phyloP scores from a whole-genome alignment of 2,113 vertebrate species.

The Ivindomyrus marchei region DNA sequence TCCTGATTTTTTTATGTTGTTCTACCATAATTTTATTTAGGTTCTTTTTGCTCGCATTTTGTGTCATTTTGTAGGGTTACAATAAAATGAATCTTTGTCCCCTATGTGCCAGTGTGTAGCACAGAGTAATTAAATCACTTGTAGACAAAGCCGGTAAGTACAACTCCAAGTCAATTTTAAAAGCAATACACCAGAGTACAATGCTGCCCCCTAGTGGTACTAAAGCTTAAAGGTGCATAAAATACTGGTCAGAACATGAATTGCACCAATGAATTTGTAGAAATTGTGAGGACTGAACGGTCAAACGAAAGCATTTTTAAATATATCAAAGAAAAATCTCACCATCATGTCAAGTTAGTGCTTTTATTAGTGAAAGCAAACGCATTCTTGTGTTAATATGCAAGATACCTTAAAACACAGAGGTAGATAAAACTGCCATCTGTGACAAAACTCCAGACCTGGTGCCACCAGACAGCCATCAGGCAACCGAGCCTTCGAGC shows the following conservation, averaged over 20 bases:
- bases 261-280: neutral
- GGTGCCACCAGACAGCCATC: neutral
- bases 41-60: conserved; percentile 44
- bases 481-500: neutral
- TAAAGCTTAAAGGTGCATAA: neutral
- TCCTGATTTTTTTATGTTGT: conserved; percentile 28
- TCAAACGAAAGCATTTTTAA: neutral
- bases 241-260: neutral
- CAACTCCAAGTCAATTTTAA: neutral
- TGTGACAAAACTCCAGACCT: neutral
- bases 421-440: neutral
- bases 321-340: neutral
- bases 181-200: neutral
- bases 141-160: neutral
- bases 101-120: conserved; percentile 20
- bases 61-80: conserved; percentile 61
- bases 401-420: neutral
- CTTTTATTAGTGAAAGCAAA: neutral
- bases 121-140: neutral
- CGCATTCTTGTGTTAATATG: neutral
- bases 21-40: conserved; percentile 44
- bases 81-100: conserved; percentile 59
- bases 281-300: neutral
- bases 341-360: neutral
- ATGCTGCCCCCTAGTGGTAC: conserved; percentile 1